Base-by-base conservation (phyloP, 2,888 invertebrate genomes). In the Azorinus chamasolen region DNA sequence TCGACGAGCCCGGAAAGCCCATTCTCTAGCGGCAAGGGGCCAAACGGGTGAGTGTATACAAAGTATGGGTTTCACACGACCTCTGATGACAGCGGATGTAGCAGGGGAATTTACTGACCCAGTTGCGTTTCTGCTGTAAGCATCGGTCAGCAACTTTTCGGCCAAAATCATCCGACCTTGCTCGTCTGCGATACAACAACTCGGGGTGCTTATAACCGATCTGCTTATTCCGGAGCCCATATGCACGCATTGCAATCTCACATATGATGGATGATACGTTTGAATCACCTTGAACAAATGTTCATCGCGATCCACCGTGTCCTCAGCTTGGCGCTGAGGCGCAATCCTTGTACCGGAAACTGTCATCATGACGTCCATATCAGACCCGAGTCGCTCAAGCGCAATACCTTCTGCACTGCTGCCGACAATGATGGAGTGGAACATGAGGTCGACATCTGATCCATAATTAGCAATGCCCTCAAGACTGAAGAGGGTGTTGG, bases 101-200 rank as follows among this genome's bases (percentile, higher is more conserved):
- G 76, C 80, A 16, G 80, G 80, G 0, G 80, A 57, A 27, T 54
- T 76, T 0, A 80, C 53, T 2, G 65, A 70, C 12, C 73, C 80
- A 18, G 43, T 62, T 2, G 61, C 46, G 37, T 73, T 76, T 20
- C 68, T 64, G 22, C 76, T 76, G 71, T 80, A 80, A 10, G 76
- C 72, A 51, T 80, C 80, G n/a, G 43, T 73, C 12, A 80, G 54
- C 8, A 80, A 41, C 48, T 80, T 80, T 54, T 66, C 73, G 25
- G 80, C 75, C 66, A 80, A 59, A 65, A 80, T 76, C 80, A 80
- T 76, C 46, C 80, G 37, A 2, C 80, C 80, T 63, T 80, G 80
- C 50, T 80, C 80, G 59, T 80, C 80, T 37, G 65, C 73, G 1
- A 80, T 18, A 45, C 80, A 80, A 27, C 73, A 80, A 48, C 73